Percentiles rank a stretch among this genome's conserved stretches.
phyloP scores from a whole-genome alignment of 2,888 invertebrate genomes.

The Epirrita christyi region DNA sequence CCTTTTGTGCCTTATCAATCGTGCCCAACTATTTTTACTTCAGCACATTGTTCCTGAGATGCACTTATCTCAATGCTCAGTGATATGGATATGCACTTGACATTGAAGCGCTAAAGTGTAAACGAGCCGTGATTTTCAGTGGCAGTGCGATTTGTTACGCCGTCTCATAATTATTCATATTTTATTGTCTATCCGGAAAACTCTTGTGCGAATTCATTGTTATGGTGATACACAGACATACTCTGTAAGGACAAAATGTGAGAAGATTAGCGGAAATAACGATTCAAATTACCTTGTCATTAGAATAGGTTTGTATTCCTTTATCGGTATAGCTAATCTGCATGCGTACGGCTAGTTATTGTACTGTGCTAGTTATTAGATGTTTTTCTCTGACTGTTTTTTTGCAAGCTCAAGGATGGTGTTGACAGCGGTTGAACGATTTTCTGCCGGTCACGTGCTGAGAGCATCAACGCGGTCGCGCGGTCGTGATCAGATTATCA shows the following conservation, averaged over 20 bases:
- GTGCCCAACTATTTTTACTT: slow-evolving; percentile 51
- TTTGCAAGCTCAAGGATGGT: slow-evolving; percentile 37
- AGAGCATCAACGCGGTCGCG: slow-evolving; percentile 14
- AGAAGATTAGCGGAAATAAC: slow-evolving; percentile 69
- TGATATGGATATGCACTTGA: slow-evolving; percentile 66
- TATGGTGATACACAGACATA: slow-evolving; percentile 64
- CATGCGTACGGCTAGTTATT: slow-evolving; percentile 24
- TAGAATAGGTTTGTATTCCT: slow-evolving; percentile 53
- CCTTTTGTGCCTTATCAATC: slow-evolving; percentile 70
- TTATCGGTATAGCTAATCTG: slow-evolving; percentile 52
- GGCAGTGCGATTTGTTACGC: slow-evolving; percentile 60
- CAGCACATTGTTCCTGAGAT: slow-evolving; percentile 55
- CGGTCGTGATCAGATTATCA: slow-evolving; percentile 17
- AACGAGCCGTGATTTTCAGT: slow-evolving; percentile 61
- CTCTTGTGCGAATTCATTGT: slow-evolving; percentile 70
- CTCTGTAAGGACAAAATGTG: slow-evolving; percentile 62
- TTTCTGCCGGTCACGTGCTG: slow-evolving; percentile 45
- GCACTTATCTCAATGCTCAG: slow-evolving; percentile 60
- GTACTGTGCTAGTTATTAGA: slow-evolving; percentile 18
- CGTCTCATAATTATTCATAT: slow-evolving; percentile 67
- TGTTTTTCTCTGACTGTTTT: slow-evolving; percentile 30
- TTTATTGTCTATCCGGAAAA: slow-evolving; percentile 66
- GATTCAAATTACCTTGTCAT: slow-evolving; percentile 63
- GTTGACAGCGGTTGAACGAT: slow-evolving; percentile 42
- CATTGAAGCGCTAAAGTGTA: slow-evolving; percentile 54